Percentiles rank a stretch among this genome's conserved stretches.
Evolutionary conservation across 2,113 vertebrate genomes (phyloP).

Genomic region (Nycticebus coucang): DNA sequence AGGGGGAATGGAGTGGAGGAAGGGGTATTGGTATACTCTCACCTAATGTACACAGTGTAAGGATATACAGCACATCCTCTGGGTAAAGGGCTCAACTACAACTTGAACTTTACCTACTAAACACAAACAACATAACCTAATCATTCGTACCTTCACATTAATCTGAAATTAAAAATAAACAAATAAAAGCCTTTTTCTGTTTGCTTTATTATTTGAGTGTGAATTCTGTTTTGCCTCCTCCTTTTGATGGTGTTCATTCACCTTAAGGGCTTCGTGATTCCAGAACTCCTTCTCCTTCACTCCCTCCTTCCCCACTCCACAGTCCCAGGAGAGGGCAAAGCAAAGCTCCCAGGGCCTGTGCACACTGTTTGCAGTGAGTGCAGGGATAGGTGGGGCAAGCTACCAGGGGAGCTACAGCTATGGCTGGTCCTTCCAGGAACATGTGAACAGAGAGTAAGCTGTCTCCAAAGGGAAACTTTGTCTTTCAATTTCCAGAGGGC

Average conservation of each 20-base stretch:
- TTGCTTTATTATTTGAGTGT: neutral
- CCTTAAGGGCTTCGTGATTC: neutral
- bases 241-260: neutral
- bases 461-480: neutral
- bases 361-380: neutral
- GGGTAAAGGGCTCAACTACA: too few relatives aligned
- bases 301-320: neutral
- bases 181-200: neutral
- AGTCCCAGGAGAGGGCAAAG: neutral
- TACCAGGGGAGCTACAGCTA: fast-evolving
- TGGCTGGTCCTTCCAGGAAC: fast-evolving
- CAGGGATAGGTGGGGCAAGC: too few relatives aligned
- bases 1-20: too few relatives aligned
- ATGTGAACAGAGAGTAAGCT: neutral
- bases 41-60: too few relatives aligned
- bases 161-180: too few relatives aligned
- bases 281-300: neutral
- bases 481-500: neutral
- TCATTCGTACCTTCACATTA: too few relatives aligned
- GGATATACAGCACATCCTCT: too few relatives aligned
- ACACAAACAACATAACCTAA: too few relatives aligned
- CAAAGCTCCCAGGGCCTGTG: neutral
- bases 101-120: too few relatives aligned
- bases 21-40: too few relatives aligned
- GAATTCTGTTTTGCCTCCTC: neutral